Evolutionary conservation across 1,140 invertebrate species (phyloP).

Genomic region (Melanaphis sacchari): DNA sequence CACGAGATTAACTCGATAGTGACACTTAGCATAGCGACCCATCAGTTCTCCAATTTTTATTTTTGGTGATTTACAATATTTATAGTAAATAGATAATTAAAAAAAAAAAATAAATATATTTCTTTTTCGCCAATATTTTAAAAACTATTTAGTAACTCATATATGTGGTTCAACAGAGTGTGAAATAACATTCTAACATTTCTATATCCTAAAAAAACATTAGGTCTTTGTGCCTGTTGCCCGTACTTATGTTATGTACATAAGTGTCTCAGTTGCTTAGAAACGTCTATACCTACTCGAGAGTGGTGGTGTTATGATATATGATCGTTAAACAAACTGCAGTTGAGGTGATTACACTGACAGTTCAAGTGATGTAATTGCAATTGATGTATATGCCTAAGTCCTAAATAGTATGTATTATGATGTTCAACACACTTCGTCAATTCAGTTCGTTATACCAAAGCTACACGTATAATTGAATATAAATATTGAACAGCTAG

Average conservation of each 20-base stretch:
- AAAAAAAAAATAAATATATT: too few relatives aligned
- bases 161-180: not conserved
- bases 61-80: not conserved
- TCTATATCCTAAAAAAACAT: not conserved
- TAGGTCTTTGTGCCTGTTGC: not conserved
- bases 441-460: not conserved
- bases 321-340: not conserved
- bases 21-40: not conserved
- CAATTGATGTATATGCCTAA: not conserved
- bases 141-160: not conserved
- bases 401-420: not conserved
- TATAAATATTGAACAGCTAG: not conserved
- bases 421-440: not conserved
- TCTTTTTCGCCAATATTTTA: too few relatives aligned
- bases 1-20: too few relatives aligned
- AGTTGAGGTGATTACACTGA: not conserved
- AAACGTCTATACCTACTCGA: not conserved
- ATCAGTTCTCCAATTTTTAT: not conserved
- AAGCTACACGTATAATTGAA: not conserved
- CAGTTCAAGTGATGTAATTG: conserved; percentile 3
- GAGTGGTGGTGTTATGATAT: not conserved
- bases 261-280: not conserved
- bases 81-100: too few relatives aligned
- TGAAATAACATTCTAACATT: not conserved
- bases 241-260: not conserved